Evolutionary conservation across 2,113 vertebrate genomes (phyloP).

Genomic region (Oryzias javanicus): DNA sequence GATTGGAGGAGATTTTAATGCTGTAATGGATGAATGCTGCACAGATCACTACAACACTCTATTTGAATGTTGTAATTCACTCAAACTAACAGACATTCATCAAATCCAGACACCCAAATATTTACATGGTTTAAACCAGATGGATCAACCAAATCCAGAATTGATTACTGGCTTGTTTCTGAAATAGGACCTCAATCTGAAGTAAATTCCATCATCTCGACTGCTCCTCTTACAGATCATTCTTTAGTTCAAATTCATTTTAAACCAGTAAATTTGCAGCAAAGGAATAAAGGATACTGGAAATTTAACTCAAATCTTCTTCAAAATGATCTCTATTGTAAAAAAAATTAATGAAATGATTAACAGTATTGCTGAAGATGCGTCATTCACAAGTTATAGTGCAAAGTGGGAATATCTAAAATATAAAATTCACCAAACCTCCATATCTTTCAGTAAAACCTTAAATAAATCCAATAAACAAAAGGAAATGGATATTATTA

Average conservation of each 20-base stretch:
- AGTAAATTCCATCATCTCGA: background rate
- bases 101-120: background rate
- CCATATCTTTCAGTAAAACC: background rate
- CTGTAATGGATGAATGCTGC: background rate
- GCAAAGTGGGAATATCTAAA: background rate
- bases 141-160: background rate
- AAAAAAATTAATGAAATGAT: background rate
- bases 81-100: background rate
- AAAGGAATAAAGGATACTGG: background rate
- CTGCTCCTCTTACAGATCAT: background rate
- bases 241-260: background rate
- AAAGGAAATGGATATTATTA: background rate
- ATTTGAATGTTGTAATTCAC: background rate
- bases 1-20: constrained; percentile 2
- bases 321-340: background rate
- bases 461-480: background rate
- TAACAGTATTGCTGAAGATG: background rate
- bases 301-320: constrained; percentile 5
- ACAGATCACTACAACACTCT: background rate
- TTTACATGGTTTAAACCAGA: constrained; percentile 4
- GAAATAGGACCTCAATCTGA: background rate
- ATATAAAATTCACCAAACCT: background rate
- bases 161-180: constrained; percentile 7
- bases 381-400: background rate
- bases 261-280: background rate